Evolutionary conservation across 2,113 vertebrate genomes (phyloP).

Genomic region (Mandrillus leucophaeus): DNA sequence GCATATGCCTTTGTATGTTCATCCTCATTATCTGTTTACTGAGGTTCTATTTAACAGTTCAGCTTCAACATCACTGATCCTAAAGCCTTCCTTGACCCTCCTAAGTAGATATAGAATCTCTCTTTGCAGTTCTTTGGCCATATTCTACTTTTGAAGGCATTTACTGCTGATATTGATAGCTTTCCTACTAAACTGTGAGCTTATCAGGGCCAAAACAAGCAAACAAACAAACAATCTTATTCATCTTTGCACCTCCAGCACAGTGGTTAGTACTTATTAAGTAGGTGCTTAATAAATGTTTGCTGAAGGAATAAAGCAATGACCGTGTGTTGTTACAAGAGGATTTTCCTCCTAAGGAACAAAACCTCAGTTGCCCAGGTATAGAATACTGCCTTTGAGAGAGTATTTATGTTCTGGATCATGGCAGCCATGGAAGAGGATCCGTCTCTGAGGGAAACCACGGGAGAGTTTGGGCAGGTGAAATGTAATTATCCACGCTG

Average conservation of each 20-base stretch:
- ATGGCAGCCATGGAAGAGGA: slow-evolving; percentile 36
- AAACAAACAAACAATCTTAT: not conserved
- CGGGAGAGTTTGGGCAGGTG: slow-evolving; percentile 59
- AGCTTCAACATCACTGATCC: not conserved
- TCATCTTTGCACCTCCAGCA: not conserved
- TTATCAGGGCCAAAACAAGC: not conserved
- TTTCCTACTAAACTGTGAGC: not conserved
- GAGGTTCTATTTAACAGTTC: not conserved
- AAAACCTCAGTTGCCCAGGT: slow-evolving; percentile 37
- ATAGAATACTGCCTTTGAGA: slow-evolving; percentile 37
- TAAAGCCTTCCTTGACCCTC: not conserved
- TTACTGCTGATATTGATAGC: not conserved
- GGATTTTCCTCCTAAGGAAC: slow-evolving; percentile 54
- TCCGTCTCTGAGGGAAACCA: slow-evolving; percentile 40
- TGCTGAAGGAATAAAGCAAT: slow-evolving; percentile 24
- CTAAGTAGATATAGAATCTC: not conserved
- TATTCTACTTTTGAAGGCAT: not conserved
- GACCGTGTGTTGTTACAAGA: not conserved
- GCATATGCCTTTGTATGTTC: accelerated
- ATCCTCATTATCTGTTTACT: not conserved
- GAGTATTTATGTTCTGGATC: slow-evolving; percentile 63
- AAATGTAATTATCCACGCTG: slow-evolving; percentile 77
- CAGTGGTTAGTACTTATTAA: not conserved
- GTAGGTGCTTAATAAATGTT: slow-evolving; percentile 52
- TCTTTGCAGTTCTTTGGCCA: not conserved